Evolutionary conservation across 2,113 vertebrate genomes (phyloP), one percentile per base, ranked within the genome.

Genomic region (Cichladusa arquata): DNA sequence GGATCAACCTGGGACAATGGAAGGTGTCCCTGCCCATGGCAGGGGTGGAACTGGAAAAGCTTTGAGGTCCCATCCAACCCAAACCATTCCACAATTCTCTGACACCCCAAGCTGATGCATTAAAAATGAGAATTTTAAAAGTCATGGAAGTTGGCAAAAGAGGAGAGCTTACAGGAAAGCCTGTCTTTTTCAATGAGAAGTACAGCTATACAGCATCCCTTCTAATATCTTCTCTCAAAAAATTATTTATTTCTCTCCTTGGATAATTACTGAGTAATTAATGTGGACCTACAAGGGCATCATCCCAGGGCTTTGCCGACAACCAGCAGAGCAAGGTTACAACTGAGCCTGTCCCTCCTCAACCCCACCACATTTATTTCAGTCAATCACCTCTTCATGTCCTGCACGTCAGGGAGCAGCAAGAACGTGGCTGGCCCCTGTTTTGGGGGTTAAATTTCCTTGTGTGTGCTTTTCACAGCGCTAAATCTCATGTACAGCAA

Each of bases 401-500:
- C 40, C 3, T 31, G 29, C 7, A 2, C 54, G 71, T 74, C 81
- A 61, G 15, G 77, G 67, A 93, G 65, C 82, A 96, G 60, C 72
- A 78, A 17, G 38, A 76, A 50, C 2, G 6, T 38, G 23, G 69
- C 58, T 14, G 38, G 64, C 51, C 65, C 44, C 9, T 20, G 50
- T 61, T 89, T 84, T 34, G 24, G 14, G 91, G 89, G 86, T 91
- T 81, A 79, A 57, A 87, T 93, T 80, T 92, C 86, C 95, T 92
- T 48, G 47, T 33, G 50, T 40, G 33, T 76, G 70, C 61, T 93
- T 95, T 91, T 61, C 78, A 81, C 69, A n/a, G 82, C 84, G 24
- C 73, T 88, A 86, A 96, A 97, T 78, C 91, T 66, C 79, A 70
- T 88, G 90, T 70, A 61, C 53, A 86, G 77, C 72, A 96, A 95